Conservation (phyloP, 2,797 vertebrate genomes). For the Alosa sapidissima region DNA sequence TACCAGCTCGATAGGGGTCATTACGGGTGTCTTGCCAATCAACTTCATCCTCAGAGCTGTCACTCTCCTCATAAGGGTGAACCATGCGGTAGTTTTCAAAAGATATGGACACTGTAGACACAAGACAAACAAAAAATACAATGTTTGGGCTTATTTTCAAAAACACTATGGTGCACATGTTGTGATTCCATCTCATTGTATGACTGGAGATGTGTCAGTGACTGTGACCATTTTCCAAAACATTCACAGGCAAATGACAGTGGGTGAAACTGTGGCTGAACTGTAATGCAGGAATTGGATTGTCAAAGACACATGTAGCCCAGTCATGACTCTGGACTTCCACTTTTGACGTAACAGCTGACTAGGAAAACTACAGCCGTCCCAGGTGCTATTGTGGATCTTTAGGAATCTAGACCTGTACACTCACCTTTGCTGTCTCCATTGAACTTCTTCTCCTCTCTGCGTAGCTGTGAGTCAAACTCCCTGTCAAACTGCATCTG, state of each 20-base stretch:
- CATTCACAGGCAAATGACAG: neutral
- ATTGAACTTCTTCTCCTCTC: slow-evolving; percentile 95
- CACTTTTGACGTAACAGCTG: neutral
- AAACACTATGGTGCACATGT: neutral
- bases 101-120: slow-evolving; percentile 88
- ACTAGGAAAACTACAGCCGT: neutral
- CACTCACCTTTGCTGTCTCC: slow-evolving; percentile 93
- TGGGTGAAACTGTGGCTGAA: neutral
- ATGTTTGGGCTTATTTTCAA: neutral
- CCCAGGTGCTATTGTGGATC: neutral
- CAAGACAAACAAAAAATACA: slow-evolving; percentile 10
- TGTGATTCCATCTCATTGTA: neutral
- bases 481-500: slow-evolving; percentile 97
- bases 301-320: neutral
- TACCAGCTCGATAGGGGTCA: slow-evolving; percentile 92
- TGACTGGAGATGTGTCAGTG: neutral
- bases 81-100: slow-evolving; percentile 97
- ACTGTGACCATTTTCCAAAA: neutral
- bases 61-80: slow-evolving; percentile 91
- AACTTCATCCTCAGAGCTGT: slow-evolving; percentile 95
- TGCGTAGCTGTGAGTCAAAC: slow-evolving; percentile 88
- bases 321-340: neutral
- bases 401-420: neutral
- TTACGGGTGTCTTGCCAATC: slow-evolving; percentile 97
- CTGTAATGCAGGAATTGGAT: neutral